Evolutionary conservation across 2,888 invertebrate genomes (phyloP), one percentile per base, ranked within the genome.

Genomic region (Scaeva pyrastri): DNA sequence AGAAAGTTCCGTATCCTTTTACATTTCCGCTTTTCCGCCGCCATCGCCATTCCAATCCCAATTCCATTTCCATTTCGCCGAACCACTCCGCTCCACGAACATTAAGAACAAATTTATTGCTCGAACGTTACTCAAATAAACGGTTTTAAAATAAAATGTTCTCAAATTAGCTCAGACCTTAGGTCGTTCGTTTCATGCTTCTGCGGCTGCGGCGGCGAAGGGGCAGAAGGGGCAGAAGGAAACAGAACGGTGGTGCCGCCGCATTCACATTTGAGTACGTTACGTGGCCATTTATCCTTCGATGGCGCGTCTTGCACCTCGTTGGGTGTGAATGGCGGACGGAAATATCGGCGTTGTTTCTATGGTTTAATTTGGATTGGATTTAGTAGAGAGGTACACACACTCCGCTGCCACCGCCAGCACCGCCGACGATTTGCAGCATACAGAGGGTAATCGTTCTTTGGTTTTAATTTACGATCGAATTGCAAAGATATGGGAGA

Each of bases 131-230:
- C 82, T 86, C 86, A 86, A 86, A 82, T 86, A 86, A 86, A 86
- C 74, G 78, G 71, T 74, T 86, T 86, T 78, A 82, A 86, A 88
- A 86, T 88, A 88, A 88, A 88, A 83, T 88, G 87, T 80, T 83
- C 88, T 77, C 87, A 77, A 88, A 88, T 88, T 88, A 88, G 88
- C 86, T 88, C 73, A 62, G 84, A 76, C 78, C 88, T 73, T 82
- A 81, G 84, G 88, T 87, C 48, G 58, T 80, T 68, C 19, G 58
- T 68, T 78, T 55, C 48, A 43, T 52, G 79, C 48, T n/a, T n/a
- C n/a, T 36, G 77, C 41, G 21, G 21, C 41, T 31, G 3, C 31
- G 31, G 31, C 31, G 6, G n/a, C n/a, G n/a, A n/a, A n/a, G n/a
- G n/a, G n/a, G n/a, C n/a, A n/a, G n/a, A n/a, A n/a, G n/a, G n/a